Conservation (phyloP, 1,140 invertebrate genomes). For the Aradophagus sp. region DNA sequence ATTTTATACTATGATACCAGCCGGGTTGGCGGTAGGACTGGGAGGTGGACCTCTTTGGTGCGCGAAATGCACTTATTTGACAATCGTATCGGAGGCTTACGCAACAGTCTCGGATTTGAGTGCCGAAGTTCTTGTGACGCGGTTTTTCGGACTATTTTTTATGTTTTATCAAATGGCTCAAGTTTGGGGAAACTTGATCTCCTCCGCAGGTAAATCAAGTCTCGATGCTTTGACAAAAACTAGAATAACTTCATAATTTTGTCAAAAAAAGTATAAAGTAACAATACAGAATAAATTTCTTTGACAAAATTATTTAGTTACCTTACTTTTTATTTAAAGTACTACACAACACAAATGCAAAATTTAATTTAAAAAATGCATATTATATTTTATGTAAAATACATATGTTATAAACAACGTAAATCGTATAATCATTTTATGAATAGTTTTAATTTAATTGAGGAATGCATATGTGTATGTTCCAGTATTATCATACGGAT, state of each 20-base stretch:
- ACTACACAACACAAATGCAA: too few relatives aligned
- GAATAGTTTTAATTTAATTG: too few relatives aligned
- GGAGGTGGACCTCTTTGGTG: constrained; percentile 93
- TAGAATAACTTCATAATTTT: neutral
- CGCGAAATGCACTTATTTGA: constrained; percentile 91
- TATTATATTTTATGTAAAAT: too few relatives aligned
- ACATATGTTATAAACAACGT: too few relatives aligned
- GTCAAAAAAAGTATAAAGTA: neutral
- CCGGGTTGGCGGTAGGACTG: constrained; percentile 87
- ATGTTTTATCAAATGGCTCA: constrained; percentile 95
- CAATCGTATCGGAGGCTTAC: constrained; percentile 84
- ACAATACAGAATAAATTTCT: too few relatives aligned
- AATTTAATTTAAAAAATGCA: too few relatives aligned
- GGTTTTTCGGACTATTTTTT: constrained; percentile 94
- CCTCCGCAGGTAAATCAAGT: constrained; percentile 81
- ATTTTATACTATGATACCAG: constrained; percentile 89
- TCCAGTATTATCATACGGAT: constrained; percentile 71
- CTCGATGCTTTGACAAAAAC: neutral
- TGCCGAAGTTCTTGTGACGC: constrained; percentile 83
- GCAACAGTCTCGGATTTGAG: constrained; percentile 79
- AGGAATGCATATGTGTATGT: constrained; percentile 4
- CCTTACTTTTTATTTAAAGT: too few relatives aligned
- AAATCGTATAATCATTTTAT: too few relatives aligned
- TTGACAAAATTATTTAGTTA: too few relatives aligned
- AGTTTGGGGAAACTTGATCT: constrained; percentile 94